Evolutionary conservation across 1,140 invertebrate species (phyloP), one percentile per base, ranked within the genome.

Genomic region (Drosophila quadrilineata): DNA sequence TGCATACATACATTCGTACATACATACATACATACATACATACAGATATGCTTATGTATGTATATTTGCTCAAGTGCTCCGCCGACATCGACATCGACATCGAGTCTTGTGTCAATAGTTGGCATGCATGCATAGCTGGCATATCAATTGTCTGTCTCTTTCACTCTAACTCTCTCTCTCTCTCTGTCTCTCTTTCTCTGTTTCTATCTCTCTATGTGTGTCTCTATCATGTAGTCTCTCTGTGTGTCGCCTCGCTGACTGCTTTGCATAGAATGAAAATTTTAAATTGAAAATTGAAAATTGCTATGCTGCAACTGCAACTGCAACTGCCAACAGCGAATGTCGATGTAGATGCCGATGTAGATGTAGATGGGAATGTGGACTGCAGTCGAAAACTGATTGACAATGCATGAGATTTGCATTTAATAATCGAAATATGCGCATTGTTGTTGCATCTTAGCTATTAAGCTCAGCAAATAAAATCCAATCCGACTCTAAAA

Each of bases 101-200:
- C 50, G 76, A 63, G 66, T 85, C 71, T 57, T 84, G 70, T 79
- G 74, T 85, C 79, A 79, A 84, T 85, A 85, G 79, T 79, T 85
- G 74, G 74, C 74, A 85, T 50, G 79, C 77, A 84, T 45, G 74
- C 77, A 74, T 63, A 56, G 49, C 31, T 64, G 38, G 54, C 62
- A 71, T 62, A 59, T 53, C 60, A 74, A n/a, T n/a, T n/a, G n/a
- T n/a, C n/a, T n/a, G n/a, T n/a, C n/a, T n/a, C n/a, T n/a, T 38
- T 40, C 26, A 19, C 26, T 12, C 6, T 3, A 6, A 16, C 36
- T 8, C 22, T n/a, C 4, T 8, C 29, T 12, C 2, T 14, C 2
- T 24, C 16, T 22, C n/a, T 5, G 26, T 9, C 9, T 9, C 6
- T 21, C 17, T 29, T 3, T 10, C 21, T 3, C 53, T 43, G 5